Conservation (phyloP, 2,888 invertebrate genomes). For the Drosophila kuntzei region DNA sequence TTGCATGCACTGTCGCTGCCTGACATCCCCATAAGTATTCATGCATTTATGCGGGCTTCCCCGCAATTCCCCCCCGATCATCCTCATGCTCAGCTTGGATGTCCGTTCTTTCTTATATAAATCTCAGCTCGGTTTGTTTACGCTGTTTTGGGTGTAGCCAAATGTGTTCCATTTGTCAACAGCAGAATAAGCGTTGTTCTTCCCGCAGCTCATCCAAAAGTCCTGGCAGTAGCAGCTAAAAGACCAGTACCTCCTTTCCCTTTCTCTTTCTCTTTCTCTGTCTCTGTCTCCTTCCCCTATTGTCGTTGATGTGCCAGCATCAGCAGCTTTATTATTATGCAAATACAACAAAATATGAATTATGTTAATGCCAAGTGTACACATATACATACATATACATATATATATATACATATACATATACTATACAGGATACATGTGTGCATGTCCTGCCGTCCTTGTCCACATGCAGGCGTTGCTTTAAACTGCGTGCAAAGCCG, state of each 20-base stretch:
- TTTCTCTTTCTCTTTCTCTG: neutral
- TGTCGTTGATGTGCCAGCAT: conserved; percentile 53
- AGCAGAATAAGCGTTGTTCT: conserved; percentile 28
- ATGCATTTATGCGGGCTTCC: conserved; percentile 64
- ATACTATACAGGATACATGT: conserved; percentile 23
- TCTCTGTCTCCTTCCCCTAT: conserved; percentile 7
- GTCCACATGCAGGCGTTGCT: conserved; percentile 38
- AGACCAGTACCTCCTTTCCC: conserved; percentile 44
- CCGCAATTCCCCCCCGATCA: neutral
- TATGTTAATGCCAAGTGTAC: conserved; percentile 70
- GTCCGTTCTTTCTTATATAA: conserved; percentile 64
- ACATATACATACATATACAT: conserved; percentile 11
- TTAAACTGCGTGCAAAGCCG: conserved; percentile 60
- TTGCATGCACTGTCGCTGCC: conserved; percentile 62
- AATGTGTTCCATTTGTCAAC: conserved; percentile 72
- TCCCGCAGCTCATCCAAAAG: conserved; percentile 36
- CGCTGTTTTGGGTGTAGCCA: conserved; percentile 59
- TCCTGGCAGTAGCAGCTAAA: conserved; percentile 59
- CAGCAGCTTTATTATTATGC: conserved; percentile 76
- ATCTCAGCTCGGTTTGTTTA: conserved; percentile 54
- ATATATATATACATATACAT: neutral
- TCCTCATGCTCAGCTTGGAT: conserved; percentile 10
- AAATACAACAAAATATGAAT: conserved; percentile 77
- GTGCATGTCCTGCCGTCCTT: conserved; percentile 40
- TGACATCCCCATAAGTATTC: conserved; percentile 61